Base-by-base conservation (phyloP, 2,888 invertebrate species). In the Lasioglossum villosulum region DNA sequence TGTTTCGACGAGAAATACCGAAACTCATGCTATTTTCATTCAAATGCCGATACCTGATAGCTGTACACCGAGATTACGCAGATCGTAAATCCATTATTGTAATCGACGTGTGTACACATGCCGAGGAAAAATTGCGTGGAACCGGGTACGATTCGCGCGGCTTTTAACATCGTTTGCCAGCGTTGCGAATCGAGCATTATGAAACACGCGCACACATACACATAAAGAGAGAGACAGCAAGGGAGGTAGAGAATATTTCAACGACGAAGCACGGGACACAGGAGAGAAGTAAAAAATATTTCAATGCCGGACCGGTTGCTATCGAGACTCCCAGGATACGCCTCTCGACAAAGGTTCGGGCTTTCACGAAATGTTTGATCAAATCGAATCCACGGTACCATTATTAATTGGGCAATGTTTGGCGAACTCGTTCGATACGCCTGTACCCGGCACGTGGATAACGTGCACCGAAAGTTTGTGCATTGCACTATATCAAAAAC, bases 281-380 rank as follows among this genome's bases (percentile, higher is more conserved):
- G 42, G 42, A 63, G 66, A 34, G 34, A 34, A 34, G 39, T 8
- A 75, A 78, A 59, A 76, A 74, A 82, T 74, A 74, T 83, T 79
- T 79, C 71, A 71, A 75, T 75, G 59, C 75, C 63, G 66, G 71
- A 48, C 45, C 59, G 39, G 71, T 19, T 42, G 42, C 37, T 39
- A 68, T 83, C 68, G 82, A 74, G 39, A 45, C 73, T 45, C 52
- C 76, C 73, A 74, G 39, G 48, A 77, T 66, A 16, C 8, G 56
- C 70, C 56, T 27, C 68, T 77, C 68, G 73, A 59, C 82, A 63
- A 63, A 79, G 71, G 70, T 48, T 34, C 10, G 48, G 37, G 81
- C 75, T 79, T 78, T 71, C 42, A n/a, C 30, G 74, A 37, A 59
- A 82, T 81, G 83, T 88, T 83, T 77, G 66, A 68, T 52, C 27